Evolutionary conservation across 2,797 vertebrate species (phyloP), one percentile per base, ranked within the genome.

Genomic region (Nothura maculosa): DNA sequence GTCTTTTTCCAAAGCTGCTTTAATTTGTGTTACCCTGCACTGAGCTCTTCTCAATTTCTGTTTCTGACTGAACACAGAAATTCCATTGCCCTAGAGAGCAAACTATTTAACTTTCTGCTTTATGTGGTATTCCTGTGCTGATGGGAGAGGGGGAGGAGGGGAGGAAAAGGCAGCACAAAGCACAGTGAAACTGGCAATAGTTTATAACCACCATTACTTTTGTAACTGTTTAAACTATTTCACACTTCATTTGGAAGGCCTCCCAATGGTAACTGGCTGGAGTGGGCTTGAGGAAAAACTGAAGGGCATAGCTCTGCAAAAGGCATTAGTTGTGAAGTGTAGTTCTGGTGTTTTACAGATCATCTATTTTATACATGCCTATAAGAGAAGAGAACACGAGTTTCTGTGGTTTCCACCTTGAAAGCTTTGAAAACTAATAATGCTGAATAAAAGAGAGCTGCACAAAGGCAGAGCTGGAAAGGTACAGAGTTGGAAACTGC

Each of bases 181-280:
- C 73, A 34, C 54, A 64, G 48, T 77, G 80, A 74, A 94, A 90
- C 40, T 93, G 76, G 55, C 92, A 94, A 87, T 34, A 79, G 77
- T 89, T 94, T 81, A 43, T 87, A 96, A 83, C 40, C 94, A 45
- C 36, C 68, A 72, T 93, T 91, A 78, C 63, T 92, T 91, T 79
- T 78, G 85, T 89, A 87, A 60, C 87, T 89, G 89, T 89, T 96
- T 81, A 93, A 87, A 84, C 74, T 87, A 92, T 90, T 96, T 95
- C 92, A 91, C 85, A 81, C 89, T 85, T 93, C 82, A 89, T 94
- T 96, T 95, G 77, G 67, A 87, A 94, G 63, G 52, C 38, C 96
- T 62, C 90, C 70, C 77, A 68, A 57, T 76, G 80, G 80, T 70
- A 68, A n/a, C 21, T 45, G 27, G n/a, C 68, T 89, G 63, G 27